Conservation (phyloP, 2,113 vertebrate genomes). For the Coreoperca whiteheadi region DNA sequence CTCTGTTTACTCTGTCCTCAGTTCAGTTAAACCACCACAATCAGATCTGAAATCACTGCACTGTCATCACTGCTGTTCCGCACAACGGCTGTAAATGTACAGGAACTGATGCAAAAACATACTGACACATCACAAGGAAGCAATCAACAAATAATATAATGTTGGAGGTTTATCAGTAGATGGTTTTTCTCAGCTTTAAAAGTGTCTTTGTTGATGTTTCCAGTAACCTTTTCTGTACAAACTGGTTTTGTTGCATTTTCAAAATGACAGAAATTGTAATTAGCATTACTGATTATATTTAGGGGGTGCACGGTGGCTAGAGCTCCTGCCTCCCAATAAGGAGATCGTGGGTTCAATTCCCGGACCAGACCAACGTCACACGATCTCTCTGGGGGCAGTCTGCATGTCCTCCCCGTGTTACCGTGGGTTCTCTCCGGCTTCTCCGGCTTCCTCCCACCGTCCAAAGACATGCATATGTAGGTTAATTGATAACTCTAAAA, state of each 20-base stretch:
- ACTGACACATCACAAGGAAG: neutral
- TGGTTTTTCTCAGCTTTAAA: neutral
- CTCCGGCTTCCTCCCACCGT: no score
- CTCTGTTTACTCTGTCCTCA: conserved; percentile 31
- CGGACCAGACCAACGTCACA: no score
- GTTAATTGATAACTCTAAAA: no score
- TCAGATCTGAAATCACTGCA: conserved; percentile 1
- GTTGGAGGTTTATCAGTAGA: neutral
- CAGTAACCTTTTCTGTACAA: neutral
- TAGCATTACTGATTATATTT: neutral
- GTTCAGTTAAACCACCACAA: conserved; percentile 32
- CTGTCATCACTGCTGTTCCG: neutral
- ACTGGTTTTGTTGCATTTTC: neutral
- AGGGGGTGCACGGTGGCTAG: no score
- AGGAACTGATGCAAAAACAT: neutral
- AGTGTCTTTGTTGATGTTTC: neutral
- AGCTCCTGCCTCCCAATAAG: no score
- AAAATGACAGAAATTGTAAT: neutral
- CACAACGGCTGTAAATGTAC: neutral
- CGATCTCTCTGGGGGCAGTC: no score
- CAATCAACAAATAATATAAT: neutral
- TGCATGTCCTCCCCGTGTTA: no score
- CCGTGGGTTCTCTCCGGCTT: no score
- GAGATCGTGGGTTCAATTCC: no score
- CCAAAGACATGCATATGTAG: no score